Percentiles rank a stretch among this genome's conserved stretches.
phyloP scores from a whole-genome alignment of 2,797 vertebrate species.

The Phaenicophaeus curvirostris region DNA sequence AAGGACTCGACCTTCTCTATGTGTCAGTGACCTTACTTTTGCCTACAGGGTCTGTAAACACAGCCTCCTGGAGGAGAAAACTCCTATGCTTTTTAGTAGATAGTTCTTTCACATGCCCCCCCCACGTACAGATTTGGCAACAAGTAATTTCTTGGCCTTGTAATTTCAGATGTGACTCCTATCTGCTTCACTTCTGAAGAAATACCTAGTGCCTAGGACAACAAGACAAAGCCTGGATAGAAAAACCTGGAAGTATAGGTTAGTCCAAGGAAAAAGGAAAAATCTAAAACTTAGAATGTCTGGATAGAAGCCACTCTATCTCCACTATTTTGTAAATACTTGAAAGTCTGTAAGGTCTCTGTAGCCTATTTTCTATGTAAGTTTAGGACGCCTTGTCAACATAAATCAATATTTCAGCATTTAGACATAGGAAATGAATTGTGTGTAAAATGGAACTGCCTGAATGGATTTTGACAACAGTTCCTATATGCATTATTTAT shows the following conservation, averaged over 20 bases:
- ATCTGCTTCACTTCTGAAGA: background rate
- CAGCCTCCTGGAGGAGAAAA: background rate
- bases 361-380: background rate
- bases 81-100: background rate
- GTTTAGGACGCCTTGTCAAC: conserved; percentile 1
- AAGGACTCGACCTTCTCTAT: background rate
- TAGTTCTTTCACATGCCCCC: background rate
- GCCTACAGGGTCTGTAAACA: background rate
- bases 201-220: background rate
- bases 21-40: background rate
- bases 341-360: background rate
- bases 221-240: background rate
- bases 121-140: background rate
- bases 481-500: conserved; percentile 25
- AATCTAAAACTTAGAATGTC: background rate
- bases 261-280: background rate
- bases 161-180: background rate
- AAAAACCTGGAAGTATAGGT: background rate
- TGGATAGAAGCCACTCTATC: background rate
- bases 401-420: conserved; percentile 25
- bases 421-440: conserved; percentile 44
- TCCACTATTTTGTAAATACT: background rate
- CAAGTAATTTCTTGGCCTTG: background rate
- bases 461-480: background rate
- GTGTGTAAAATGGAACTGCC: conserved; percentile 1